Evolutionary conservation across 2,113 vertebrate species (phyloP), one percentile per base, ranked within the genome.

Genomic region (Seriola quinqueradiata): DNA sequence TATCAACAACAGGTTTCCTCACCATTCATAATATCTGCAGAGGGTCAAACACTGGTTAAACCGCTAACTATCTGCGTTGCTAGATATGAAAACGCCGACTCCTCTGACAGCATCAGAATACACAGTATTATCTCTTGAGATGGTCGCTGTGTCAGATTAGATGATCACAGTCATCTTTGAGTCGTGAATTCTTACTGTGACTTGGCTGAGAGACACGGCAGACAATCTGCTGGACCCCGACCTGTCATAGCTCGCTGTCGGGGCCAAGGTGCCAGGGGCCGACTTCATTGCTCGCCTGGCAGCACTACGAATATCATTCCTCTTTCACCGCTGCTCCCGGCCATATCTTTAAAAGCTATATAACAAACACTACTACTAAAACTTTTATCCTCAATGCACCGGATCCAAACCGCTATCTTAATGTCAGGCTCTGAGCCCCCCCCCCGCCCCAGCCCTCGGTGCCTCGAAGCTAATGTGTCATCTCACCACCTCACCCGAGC

Each of bases 391-490:
- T 58, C 75, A 44, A 50, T 10, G 10, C 11, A 2, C 14, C 14
- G 32, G 54, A 67, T 61, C n/a, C 9, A 52, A 71, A 75, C 16
- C 36, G 3, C 28, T 34, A 21, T 81, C 17, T 48, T 38, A 3
- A 40, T 9, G 21, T 44, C 46, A 12, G 13, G 17, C 34, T 36
- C 25, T 28, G 8, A 9, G 55, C 28, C 57, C 28, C 8, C 6
- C 3, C 8, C 23, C 60, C 28, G 23, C 28, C 8, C 6, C 3
- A 11, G 32, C 60, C 28, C 28, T 69, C 44, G 16, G n/a, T 1
- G 10, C 16, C 34, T 74, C 32, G 52, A 63, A 67, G 40, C 54
- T 16, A 70, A 79, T 79, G 55, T 42, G 66, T 83, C 79, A 71
- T 57, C 34, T 5, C 59, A 8, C 32, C 23, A 48, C 17, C 57